A percentile compares a stretch with the other conserved stretches of the same genome.
Conservation (phyloP, 1,140 invertebrate species). For the Papilio polytes region DNA sequence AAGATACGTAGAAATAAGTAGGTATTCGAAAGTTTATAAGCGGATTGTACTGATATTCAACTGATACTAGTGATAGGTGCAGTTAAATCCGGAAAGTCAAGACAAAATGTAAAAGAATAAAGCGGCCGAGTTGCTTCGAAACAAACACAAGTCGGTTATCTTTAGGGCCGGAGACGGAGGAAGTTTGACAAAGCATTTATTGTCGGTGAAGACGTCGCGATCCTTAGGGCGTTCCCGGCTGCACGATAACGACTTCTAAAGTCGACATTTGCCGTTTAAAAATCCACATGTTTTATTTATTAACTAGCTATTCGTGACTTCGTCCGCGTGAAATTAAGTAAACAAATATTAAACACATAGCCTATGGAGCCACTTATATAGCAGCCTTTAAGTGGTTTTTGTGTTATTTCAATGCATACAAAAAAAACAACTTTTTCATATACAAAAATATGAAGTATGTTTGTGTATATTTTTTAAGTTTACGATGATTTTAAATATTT, state of each 20-base stretch:
- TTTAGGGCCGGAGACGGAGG: constrained; percentile 51
- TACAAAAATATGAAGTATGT: too few species aligned
- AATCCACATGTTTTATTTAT: not conserved
- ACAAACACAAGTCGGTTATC: constrained; percentile 76
- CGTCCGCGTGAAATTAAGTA: too few species aligned
- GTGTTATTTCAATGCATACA: too few species aligned
- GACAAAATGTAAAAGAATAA: constrained; percentile 57
- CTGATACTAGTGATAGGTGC: not conserved
- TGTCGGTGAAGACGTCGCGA: constrained; percentile 67
- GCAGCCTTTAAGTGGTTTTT: too few species aligned
- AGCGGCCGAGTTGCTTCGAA: constrained; percentile 55
- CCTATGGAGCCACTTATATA: too few species aligned
- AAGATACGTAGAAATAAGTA: constrained; percentile 10
- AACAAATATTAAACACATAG: too few species aligned
- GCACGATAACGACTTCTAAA: constrained; percentile 75
- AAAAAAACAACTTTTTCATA: too few species aligned
- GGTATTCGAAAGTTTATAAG: constrained; percentile 43
- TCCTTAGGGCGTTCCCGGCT: constrained; percentile 50
- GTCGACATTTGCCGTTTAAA: constrained; percentile 45
- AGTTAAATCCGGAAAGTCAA: constrained; percentile 43
- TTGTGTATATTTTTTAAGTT: too few species aligned
- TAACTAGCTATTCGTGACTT: not conserved
- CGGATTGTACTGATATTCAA: constrained; percentile 46
- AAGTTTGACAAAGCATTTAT: constrained; percentile 81
- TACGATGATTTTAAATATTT: too few species aligned